Conservation (phyloP, 2,113 vertebrate species). For the Scortum barcoo region DNA sequence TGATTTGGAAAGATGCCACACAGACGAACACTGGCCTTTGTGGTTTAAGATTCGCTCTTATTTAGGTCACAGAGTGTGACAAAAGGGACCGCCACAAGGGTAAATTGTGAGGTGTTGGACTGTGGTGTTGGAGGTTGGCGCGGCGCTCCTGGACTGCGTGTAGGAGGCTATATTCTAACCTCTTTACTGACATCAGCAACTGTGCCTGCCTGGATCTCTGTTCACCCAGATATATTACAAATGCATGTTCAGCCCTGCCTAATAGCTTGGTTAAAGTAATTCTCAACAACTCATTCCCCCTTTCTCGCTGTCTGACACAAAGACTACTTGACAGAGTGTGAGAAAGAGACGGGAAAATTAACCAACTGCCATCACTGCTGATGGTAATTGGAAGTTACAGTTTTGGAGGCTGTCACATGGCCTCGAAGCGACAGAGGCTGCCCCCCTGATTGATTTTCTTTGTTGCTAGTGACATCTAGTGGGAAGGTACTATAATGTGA, state of each 20-base stretch:
- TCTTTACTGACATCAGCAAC: constrained; percentile 34
- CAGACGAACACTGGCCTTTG: neutral
- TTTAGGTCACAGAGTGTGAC: constrained; percentile 57
- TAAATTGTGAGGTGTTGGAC: constrained; percentile 46
- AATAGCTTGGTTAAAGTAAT: neutral
- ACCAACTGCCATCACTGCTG: constrained; percentile 27
- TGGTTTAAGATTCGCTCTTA: constrained; percentile 21
- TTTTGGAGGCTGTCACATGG: constrained; percentile 31
- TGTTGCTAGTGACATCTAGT: constrained; percentile 78
- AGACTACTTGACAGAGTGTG: constrained; percentile 13
- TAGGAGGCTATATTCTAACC: constrained; percentile 8
- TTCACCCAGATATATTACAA: constrained; percentile 24
- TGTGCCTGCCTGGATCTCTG: constrained; percentile 8
- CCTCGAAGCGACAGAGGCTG: constrained; percentile 59
- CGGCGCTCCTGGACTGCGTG: neutral
- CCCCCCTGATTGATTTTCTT: constrained; percentile 44
- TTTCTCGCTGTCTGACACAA: constrained; percentile 1
- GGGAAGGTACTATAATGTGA: constrained; percentile 34
- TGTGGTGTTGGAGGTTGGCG: constrained; percentile 23
- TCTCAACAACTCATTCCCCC: neutral
- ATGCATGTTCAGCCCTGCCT: neutral
- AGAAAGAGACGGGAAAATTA: constrained; percentile 27
- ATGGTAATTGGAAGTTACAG: constrained; percentile 18
- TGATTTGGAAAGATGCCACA: neutral
- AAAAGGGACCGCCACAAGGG: constrained; percentile 39